phyloP scores from a whole-genome alignment of 2,797 vertebrate species.

The Todus mexicanus region DNA sequence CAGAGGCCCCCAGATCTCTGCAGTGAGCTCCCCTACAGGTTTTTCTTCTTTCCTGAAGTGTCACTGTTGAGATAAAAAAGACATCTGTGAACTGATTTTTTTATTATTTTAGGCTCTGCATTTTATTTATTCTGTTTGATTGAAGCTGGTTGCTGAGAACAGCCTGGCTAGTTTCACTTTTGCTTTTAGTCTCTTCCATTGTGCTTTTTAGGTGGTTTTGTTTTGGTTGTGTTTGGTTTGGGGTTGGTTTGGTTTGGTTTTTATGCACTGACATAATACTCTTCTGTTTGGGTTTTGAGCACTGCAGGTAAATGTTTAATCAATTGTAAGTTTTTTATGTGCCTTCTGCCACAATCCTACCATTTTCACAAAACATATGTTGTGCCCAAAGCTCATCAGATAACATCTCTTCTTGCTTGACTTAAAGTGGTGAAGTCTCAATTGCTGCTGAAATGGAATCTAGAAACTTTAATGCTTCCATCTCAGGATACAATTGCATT shows the following conservation, averaged over 20 bases:
- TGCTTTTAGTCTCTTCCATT: not conserved
- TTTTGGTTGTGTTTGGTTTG: not conserved
- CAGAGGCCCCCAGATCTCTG: not conserved
- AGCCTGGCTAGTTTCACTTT: slow-evolving; percentile 11
- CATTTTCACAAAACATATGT: not conserved
- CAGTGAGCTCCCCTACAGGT: not conserved
- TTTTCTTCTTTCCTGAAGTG: not conserved
- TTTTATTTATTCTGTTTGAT: not conserved
- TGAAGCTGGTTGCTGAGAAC: not conserved
- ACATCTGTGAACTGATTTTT: not conserved
- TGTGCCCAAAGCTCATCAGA: not conserved
- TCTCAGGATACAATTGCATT: not conserved
- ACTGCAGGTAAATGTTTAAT: not conserved
- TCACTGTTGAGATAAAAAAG: slow-evolving; percentile 4
- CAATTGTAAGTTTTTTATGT: not conserved
- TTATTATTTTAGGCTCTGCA: not conserved
- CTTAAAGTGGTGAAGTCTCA: not conserved
- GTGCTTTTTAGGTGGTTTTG: not conserved
- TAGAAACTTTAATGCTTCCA: not conserved
- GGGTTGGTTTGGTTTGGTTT: not conserved
- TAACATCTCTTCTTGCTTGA: not conserved
- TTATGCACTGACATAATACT: not conserved
- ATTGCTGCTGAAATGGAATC: not conserved
- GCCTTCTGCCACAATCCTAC: not conserved
- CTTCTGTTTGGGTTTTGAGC: not conserved